phyloP scores from a whole-genome alignment of 2,888 invertebrate genomes.

The Watsonalla binaria region DNA sequence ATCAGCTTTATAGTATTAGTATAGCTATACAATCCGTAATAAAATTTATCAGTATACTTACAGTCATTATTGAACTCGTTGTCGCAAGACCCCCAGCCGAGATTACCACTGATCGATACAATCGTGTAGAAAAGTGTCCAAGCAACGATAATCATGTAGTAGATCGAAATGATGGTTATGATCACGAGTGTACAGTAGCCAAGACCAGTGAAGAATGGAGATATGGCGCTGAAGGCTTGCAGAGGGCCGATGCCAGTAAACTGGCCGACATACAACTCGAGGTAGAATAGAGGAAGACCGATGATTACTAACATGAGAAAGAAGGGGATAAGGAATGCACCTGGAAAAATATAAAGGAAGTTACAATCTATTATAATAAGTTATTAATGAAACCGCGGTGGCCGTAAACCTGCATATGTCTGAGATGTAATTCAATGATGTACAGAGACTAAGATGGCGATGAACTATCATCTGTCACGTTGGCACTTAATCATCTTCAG shows the following conservation, averaged over 20 bases:
- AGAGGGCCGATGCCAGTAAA: constrained; percentile 87
- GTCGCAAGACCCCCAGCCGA: constrained; percentile 85
- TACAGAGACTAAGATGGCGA: background rate
- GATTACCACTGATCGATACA: constrained; percentile 80
- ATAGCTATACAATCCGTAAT: constrained; percentile 3
- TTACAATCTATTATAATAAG: background rate
- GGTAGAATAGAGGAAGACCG: constrained; percentile 88
- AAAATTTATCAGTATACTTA: constrained; percentile 54
- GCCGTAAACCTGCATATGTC: too few species aligned
- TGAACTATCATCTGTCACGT: too few species aligned
- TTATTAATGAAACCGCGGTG: too few species aligned
- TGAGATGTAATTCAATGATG: too few species aligned
- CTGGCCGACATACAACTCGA: constrained; percentile 89
- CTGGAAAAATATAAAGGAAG: constrained; percentile 58
- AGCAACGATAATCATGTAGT: constrained; percentile 89
- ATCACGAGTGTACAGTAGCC: constrained; percentile 84
- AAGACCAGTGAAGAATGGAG: constrained; percentile 80
- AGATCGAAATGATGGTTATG: constrained; percentile 84
- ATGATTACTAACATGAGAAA: constrained; percentile 85
- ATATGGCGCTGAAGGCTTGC: constrained; percentile 79
- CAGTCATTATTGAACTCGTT: constrained; percentile 79
- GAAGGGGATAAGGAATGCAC: constrained; percentile 87
- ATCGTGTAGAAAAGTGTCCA: constrained; percentile 88
- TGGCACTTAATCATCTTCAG: too few species aligned
- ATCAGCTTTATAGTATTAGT: too few species aligned